Conservation (phyloP, 1,140 invertebrate genomes). For the Heliconius eleuchia region DNA sequence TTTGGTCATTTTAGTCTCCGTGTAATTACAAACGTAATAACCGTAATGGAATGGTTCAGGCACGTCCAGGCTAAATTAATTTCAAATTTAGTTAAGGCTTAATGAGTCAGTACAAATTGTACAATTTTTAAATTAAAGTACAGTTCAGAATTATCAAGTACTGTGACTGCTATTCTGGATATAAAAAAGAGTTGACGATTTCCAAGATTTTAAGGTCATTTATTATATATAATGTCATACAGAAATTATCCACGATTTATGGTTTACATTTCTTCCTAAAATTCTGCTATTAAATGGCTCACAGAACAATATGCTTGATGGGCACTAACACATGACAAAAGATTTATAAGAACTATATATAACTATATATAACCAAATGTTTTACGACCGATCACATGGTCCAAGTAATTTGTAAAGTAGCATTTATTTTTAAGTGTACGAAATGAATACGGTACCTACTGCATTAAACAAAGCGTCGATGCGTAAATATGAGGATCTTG, state of each 20-base stretch:
- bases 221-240: too few species aligned
- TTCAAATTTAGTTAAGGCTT: background rate
- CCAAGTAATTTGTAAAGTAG: background rate
- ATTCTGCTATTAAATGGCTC: background rate
- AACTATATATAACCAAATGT: background rate
- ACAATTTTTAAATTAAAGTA: background rate
- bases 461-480: slow-evolving; percentile 81
- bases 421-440: slow-evolving; percentile 35
- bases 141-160: background rate
- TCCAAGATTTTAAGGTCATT: too few species aligned
- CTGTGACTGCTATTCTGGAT: too few species aligned
- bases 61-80: background rate
- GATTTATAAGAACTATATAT: too few species aligned
- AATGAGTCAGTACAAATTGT: background rate
- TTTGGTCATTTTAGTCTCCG: background rate
- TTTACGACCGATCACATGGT: too few species aligned
- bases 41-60: slow-evolving; percentile 3
- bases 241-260: too few species aligned
- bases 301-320: too few species aligned
- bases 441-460: slow-evolving; percentile 65
- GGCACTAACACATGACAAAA: too few species aligned
- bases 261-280: too few species aligned
- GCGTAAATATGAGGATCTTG: slow-evolving; percentile 87
- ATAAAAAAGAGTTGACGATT: too few species aligned
- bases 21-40: slow-evolving; percentile 20